Evolutionary conservation across 2,888 invertebrate genomes (phyloP).

Genomic region (Bembecia ichneumoniformis): DNA sequence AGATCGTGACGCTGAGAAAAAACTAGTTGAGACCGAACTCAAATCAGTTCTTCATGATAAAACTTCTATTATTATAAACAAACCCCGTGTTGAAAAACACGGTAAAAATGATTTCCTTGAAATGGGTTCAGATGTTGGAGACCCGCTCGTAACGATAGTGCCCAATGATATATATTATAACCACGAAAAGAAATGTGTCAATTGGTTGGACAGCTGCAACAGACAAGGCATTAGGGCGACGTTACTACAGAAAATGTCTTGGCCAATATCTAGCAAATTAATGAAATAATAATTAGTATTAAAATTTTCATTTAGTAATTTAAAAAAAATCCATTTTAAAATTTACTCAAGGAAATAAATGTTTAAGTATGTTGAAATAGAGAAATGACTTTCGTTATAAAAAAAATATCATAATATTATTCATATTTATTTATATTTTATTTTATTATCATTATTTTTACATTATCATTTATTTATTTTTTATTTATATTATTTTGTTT

Average conservation of each 20-base stretch:
- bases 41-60: slow-evolving; percentile 17
- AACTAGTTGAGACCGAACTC: slow-evolving; percentile 41
- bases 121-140: slow-evolving; percentile 20
- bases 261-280: not conserved
- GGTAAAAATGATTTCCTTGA: slow-evolving; percentile 48
- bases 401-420: too few species aligned
- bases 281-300: too few species aligned
- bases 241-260: slow-evolving; percentile 26
- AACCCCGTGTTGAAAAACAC: slow-evolving; percentile 29
- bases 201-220: slow-evolving; percentile 55
- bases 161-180: slow-evolving; percentile 49
- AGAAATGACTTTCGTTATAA: too few species aligned
- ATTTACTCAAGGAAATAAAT: not conserved
- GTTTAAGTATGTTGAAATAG: too few species aligned
- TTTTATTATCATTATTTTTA: too few species aligned
- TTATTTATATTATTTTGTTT: too few species aligned
- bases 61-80: slow-evolving; percentile 28
- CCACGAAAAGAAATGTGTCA: slow-evolving; percentile 47
- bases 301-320: too few species aligned
- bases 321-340: not conserved
- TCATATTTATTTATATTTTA: too few species aligned
- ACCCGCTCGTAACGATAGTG: slow-evolving; percentile 42
- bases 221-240: slow-evolving; percentile 33
- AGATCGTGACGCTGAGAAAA: too few species aligned
- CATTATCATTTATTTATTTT: too few species aligned